A percentile compares a stretch with the other conserved stretches of the same genome.
Conservation (phyloP, 2,113 vertebrate genomes). For the Halcyon malimbica region DNA sequence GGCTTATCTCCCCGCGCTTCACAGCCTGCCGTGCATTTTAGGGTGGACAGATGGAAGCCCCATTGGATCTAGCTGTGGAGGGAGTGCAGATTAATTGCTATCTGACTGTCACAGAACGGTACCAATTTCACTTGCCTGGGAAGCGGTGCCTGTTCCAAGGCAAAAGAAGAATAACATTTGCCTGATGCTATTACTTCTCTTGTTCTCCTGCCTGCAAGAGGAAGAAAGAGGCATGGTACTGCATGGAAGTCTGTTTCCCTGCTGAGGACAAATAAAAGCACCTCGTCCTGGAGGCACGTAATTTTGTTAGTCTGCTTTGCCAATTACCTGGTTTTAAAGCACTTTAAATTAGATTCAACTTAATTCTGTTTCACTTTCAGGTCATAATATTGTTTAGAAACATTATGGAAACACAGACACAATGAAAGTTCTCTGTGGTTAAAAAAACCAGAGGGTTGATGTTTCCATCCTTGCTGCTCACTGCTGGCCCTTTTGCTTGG, state of each 20-base stretch:
- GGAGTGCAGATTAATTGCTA: constrained; percentile 46
- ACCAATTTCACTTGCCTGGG: constrained; percentile 35
- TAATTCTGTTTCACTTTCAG: constrained; percentile 41
- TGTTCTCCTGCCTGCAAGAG: background rate
- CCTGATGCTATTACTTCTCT: constrained; percentile 29
- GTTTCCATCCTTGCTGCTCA: background rate
- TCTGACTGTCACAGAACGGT: background rate
- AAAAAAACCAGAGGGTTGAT: background rate
- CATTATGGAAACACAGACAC: background rate
- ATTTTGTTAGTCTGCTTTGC: constrained; percentile 39
- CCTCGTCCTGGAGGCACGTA: background rate
- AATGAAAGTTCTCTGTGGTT: background rate
- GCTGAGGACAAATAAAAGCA: constrained; percentile 34
- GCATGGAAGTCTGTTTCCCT: background rate
- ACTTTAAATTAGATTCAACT: constrained; percentile 48
- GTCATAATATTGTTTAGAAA: constrained; percentile 38
- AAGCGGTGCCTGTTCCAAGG: constrained; percentile 40
- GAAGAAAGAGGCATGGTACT: background rate
- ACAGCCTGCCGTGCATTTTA: background rate
- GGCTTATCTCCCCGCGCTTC: background rate
- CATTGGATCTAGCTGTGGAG: constrained; percentile 26
- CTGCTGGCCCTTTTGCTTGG: background rate
- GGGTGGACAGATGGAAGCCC: constrained; percentile 56
- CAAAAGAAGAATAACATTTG: constrained; percentile 37
- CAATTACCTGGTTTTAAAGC: constrained; percentile 51